phyloP scores from a whole-genome alignment of 2,888 invertebrate genomes.

The Criorhina ranunculi region DNA sequence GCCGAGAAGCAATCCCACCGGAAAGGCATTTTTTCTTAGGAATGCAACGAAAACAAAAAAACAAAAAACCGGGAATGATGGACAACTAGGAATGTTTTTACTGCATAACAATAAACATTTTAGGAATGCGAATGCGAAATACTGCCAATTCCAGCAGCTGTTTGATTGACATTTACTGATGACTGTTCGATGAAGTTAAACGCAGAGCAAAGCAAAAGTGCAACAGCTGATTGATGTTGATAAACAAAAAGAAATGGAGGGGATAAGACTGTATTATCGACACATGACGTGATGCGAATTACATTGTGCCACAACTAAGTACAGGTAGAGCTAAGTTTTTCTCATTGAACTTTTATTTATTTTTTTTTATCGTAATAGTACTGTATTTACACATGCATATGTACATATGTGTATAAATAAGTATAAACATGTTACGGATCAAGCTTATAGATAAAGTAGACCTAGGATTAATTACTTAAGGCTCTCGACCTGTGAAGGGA shows the following conservation, averaged over 20 bases:
- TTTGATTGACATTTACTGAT: background rate
- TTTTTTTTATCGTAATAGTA: slow-evolving; percentile 6
- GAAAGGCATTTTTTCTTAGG: slow-evolving; percentile 75
- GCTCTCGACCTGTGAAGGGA: too few relatives aligned
- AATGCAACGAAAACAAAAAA: slow-evolving; percentile 29
- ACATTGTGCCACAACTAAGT: background rate
- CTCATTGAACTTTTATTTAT: background rate
- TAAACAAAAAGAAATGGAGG: slow-evolving; percentile 26
- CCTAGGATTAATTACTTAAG: too few relatives aligned
- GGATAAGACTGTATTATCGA: slow-evolving; percentile 23
- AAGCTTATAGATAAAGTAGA: too few relatives aligned
- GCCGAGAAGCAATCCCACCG: slow-evolving; percentile 79
- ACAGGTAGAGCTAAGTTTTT: slow-evolving; percentile 7
- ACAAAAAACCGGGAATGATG: slow-evolving; percentile 31
- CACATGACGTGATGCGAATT: background rate
- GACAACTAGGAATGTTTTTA: background rate
- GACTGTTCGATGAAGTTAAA: background rate
- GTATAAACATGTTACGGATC: too few relatives aligned
- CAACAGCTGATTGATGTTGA: slow-evolving; percentile 56
- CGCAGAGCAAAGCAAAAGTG: too few relatives aligned
- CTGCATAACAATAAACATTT: slow-evolving; percentile 6
- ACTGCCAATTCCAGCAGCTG: background rate
- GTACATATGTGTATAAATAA: too few relatives aligned
- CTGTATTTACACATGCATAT: background rate
- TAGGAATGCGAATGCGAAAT: too few relatives aligned